Evolutionary conservation across 2,113 vertebrate species (phyloP), one percentile per base, ranked within the genome.

Genomic region (Nibea coibor): DNA sequence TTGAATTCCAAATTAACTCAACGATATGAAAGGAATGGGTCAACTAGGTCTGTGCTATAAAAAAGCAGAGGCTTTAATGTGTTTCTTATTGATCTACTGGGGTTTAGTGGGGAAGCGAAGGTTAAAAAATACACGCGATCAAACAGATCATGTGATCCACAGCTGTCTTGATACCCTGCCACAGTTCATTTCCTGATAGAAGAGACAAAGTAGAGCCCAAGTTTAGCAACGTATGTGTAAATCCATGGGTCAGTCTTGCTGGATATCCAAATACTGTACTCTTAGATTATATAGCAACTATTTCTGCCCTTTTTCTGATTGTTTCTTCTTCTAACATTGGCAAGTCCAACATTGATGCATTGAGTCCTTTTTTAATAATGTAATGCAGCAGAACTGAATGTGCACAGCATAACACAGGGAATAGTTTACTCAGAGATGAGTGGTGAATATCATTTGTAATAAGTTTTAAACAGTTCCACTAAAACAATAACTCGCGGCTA

Each of bases 1-100:
- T 90, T 91, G 71, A 93, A 91, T 92, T 86, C 86, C 74, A 90
- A 84, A 89, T 91, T 39, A 87, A 83, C 11, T 82, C 2, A 1
- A 78, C 65, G 74, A 88, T 82, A 85, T 88, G 75, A 92, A 91
- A 91, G 78, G 71, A 78, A 72, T 2, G 16, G 88, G 91, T 91
- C 83, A 86, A 75, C 64, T 45, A 79, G 83, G 84, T 88, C 85
- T 65, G 53, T 51, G 67, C 75, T 80, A 78, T 53, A 39, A 77
- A 86, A 76, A 66, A 73, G 22, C n/a, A 63, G 69, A 74, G 31
- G 20, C 63, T 85, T 89, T 80, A 82, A 84, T 87, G 64, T 86
- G 75, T 65, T 79, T 86, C 73, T 80, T 22, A 80, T 76, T 88
- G 78, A 87, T 87, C 79, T 81, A 39, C 42, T 24, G 76, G 39